phyloP scores from a whole-genome alignment of 2,888 invertebrate genomes.

The Taphrorychus bicolor region DNA sequence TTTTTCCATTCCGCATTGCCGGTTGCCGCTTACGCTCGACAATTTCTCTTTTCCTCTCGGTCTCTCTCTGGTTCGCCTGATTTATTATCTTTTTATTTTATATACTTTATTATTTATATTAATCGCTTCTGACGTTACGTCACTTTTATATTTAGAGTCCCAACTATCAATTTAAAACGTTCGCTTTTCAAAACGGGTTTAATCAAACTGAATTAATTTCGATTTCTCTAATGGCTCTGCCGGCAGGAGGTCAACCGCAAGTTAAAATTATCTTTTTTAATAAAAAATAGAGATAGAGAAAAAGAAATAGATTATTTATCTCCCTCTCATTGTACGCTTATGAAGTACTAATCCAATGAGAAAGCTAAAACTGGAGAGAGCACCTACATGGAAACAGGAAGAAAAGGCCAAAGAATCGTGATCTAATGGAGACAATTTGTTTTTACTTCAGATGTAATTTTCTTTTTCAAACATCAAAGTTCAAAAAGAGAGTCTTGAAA shows the following conservation, averaged over 20 bases:
- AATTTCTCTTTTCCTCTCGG: slow-evolving; percentile 30
- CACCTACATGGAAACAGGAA: too few relatives aligned
- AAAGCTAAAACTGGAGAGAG: neutral
- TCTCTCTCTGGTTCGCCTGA: slow-evolving; percentile 8
- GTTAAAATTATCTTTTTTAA: too few relatives aligned
- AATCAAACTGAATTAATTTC: neutral
- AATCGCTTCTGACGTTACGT: neutral
- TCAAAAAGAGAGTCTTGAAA: too few relatives aligned
- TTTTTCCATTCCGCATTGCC: slow-evolving; percentile 10
- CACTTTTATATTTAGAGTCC: neutral
- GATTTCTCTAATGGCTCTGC: too few relatives aligned
- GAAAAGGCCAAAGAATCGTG: neutral
- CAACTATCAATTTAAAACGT: neutral
- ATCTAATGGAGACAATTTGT: too few relatives aligned
- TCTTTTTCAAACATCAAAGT: too few relatives aligned
- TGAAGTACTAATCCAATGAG: neutral
- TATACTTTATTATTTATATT: too few relatives aligned
- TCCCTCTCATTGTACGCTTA: neutral
- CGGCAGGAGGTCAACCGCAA: too few relatives aligned
- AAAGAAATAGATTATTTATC: too few relatives aligned
- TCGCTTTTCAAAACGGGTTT: neutral
- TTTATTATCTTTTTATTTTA: neutral
- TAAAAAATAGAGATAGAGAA: too few relatives aligned
- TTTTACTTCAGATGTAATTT: too few relatives aligned
- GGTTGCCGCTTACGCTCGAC: slow-evolving; percentile 15